Evolutionary conservation across 2,797 vertebrate genomes (phyloP).

Genomic region (Paedocypris micromegethes): DNA sequence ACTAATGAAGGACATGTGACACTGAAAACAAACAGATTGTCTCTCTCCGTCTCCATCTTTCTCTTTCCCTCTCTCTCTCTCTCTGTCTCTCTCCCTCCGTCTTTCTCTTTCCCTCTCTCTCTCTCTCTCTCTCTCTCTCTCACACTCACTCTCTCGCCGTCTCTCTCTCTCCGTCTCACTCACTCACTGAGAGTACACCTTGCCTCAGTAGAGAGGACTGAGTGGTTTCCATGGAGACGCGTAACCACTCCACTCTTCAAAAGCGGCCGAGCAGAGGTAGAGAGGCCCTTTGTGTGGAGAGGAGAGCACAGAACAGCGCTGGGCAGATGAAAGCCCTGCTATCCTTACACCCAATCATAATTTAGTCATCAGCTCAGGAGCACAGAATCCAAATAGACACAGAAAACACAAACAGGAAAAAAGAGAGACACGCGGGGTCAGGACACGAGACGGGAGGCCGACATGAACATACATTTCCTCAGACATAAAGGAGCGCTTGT

Average conservation of each 20-base stretch:
- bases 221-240: slow-evolving; percentile 80
- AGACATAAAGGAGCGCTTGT: slow-evolving; percentile 51
- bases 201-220: slow-evolving; percentile 47
- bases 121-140: too few species aligned
- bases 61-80: too few species aligned
- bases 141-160: neutral
- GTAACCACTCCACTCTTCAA: slow-evolving; percentile 80
- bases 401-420: slow-evolving; percentile 45
- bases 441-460: slow-evolving; percentile 39
- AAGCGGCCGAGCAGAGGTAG: slow-evolving; percentile 68
- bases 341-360: slow-evolving; percentile 86
- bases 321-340: slow-evolving; percentile 83
- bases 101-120: too few species aligned
- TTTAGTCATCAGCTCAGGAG: slow-evolving; percentile 83
- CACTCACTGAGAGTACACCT: slow-evolving; percentile 50
- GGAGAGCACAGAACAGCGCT: slow-evolving; percentile 59
- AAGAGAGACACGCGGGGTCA: slow-evolving; percentile 32
- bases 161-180: neutral
- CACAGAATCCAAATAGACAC: slow-evolving; percentile 66
- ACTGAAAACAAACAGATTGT: too few species aligned
- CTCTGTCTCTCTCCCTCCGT: neutral
- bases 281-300: slow-evolving; percentile 72
- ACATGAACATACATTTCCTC: slow-evolving; percentile 38
- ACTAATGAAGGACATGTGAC: too few species aligned
- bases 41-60: too few species aligned